A percentile compares a stretch with the other conserved stretches of the same genome.
These are phyloP conservation scores for Oostethus manadensis DNA, from an alignment of 2,113 vertebrate species.

Conservation along the genomic window DNA sequence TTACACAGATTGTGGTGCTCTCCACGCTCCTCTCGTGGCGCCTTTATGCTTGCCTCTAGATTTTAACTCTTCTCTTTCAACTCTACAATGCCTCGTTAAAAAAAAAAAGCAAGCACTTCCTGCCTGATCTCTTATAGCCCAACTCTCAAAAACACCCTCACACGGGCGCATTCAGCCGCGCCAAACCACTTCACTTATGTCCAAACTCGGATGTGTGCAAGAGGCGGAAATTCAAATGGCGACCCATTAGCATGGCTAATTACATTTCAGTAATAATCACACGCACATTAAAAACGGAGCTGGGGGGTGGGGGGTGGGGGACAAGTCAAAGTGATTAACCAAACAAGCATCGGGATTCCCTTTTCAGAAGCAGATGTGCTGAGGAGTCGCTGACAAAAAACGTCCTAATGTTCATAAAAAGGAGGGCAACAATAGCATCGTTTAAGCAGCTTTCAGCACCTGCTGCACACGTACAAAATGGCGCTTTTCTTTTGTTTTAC, in stretches of 20 bases:
- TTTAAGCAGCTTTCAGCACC: conserved; percentile 50
- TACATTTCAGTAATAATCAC: conserved; percentile 70
- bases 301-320: conserved; percentile 2
- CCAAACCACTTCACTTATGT: conserved; percentile 53
- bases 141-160: conserved; percentile 47
- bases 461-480: conserved; percentile 33
- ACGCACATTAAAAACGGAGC: conserved; percentile 58
- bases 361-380: conserved; percentile 47
- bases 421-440: conserved; percentile 47
- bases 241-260: conserved; percentile 73
- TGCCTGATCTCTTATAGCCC: conserved; percentile 33
- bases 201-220: conserved; percentile 45
- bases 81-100: conserved; percentile 52
- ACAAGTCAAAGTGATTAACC: conserved; percentile 74
- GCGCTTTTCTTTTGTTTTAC: not conserved
- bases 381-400: conserved; percentile 41
- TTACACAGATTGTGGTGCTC: conserved; percentile 39
- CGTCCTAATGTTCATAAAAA: conserved; percentile 51
- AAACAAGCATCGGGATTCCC: conserved; percentile 54
- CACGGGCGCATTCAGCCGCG: conserved; percentile 50
- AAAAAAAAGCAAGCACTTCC: conserved; percentile 43
- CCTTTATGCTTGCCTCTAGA: conserved; percentile 49
- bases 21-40: conserved; percentile 23
- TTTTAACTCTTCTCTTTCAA: conserved; percentile 48
- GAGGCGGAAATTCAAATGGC: conserved; percentile 67